Evolutionary conservation across 2,888 invertebrate genomes (phyloP), one percentile per base, ranked within the genome.

Genomic region (Syrista parreyssii): DNA sequence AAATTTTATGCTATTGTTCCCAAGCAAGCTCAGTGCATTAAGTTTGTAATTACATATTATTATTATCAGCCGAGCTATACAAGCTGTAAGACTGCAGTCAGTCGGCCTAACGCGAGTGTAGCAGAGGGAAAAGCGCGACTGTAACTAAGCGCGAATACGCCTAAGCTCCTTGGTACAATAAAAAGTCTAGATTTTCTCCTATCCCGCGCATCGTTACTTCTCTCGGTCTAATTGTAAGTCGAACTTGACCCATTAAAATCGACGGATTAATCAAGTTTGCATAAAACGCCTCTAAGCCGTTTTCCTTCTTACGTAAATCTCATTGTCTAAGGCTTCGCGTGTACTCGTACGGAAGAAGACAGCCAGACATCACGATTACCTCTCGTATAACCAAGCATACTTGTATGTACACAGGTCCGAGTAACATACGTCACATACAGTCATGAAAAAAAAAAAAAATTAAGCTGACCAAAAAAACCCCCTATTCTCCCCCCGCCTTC

Each of bases 161-260:
- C 23, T 23, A 55, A 55, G 55, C 23, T 23, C 6, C 40, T 23
- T 40, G 40, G 15, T 55, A 9, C 4, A 23, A 9, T 55, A 23
- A 2, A 55, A 15, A 15, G 1, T 40, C 15, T 40, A 40, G 40
- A 40, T 15, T 15, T 55, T 55, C 9, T 4, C 40, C 9, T 55
- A 55, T 55, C 55, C 9, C 55, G 55, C 23, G 23, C 55, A 23
- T 23, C 55, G 23, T 23, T 55, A 55, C 55, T 55, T 23, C 23
- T 23, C 55, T 9, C 40, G 68, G 76, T 77, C 83, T 81, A n/a
- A n/a, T n/a, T n/a, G n/a, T n/a, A 79, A 68, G 73, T 74, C 80
- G 84, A 85, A 85, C 85, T 85, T 85, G 85, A 85, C 85, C 85
- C 82, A 83, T 85, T 84, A 80, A 80, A 79, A 76, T 69, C 72